phyloP scores from a whole-genome alignment of 2,888 invertebrate genomes.

The Sinohyriopsis cumingii region DNA sequence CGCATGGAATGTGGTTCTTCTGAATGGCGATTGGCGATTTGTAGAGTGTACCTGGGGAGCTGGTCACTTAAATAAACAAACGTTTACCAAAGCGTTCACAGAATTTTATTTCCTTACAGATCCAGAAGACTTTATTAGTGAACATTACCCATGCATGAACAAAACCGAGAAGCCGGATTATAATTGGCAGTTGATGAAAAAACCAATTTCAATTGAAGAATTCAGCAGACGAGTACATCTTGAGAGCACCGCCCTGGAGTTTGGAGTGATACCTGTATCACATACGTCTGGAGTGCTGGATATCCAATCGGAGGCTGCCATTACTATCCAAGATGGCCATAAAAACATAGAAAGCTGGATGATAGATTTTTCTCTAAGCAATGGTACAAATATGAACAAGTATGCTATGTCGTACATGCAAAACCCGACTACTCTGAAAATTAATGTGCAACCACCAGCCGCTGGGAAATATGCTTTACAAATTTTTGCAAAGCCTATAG shows the following conservation, averaged over 20 bases:
- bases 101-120: constrained; percentile 49
- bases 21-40: constrained; percentile 22
- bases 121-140: constrained; percentile 32
- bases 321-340: not conserved
- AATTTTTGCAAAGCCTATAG: too few species aligned
- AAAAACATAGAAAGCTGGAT: not conserved
- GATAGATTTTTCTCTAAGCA: too few species aligned
- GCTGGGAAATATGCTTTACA: too few species aligned
- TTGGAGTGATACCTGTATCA: constrained; percentile 7
- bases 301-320: constrained; percentile 2
- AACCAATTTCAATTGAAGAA: constrained; percentile 20
- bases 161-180: constrained; percentile 15
- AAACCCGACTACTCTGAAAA: too few species aligned
- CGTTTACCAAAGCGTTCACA: constrained; percentile 17
- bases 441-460: too few species aligned
- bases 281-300: constrained; percentile 9
- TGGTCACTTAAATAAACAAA: constrained; percentile 4
- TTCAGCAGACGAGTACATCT: constrained; percentile 17
- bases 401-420: too few species aligned
- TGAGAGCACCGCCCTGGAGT: constrained; percentile 2
- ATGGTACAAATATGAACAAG: too few species aligned
- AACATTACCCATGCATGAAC: constrained; percentile 34
- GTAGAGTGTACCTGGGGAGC: constrained; percentile 33
- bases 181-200: constrained; percentile 33
- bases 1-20: constrained; percentile 28